Evolutionary conservation across 2,888 invertebrate species (phyloP), one percentile per base, ranked within the genome.

Genomic region (Ommatoiulus sabulosus): DNA sequence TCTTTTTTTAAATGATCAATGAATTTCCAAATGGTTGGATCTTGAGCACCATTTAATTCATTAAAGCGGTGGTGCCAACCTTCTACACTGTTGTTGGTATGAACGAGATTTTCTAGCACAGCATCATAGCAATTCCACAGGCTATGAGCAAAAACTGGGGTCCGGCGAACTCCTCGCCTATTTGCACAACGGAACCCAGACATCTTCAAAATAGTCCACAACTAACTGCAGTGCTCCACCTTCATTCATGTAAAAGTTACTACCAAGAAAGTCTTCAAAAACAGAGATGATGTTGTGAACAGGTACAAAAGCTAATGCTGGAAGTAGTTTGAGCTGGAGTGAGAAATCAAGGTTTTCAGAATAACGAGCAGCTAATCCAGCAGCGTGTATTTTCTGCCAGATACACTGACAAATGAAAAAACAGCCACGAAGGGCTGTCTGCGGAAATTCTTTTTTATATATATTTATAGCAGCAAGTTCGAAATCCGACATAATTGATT

Each of bases 11-110:
- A 3, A n/a, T 15, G 3, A 46, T 90, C 87, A 5, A 90, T 80
- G 72, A 90, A 90, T 24, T 89, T 90, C 89, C 89, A 90, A 35
- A 90, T 43, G 17, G 63, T 87, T 8, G 90, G 89, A 87, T 90
- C 88, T 24, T 15, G 15, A 10, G 89, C 84, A 5, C 88, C 88
- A 86, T 90, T 0, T 10, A 57, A 17, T 24, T 72, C 3, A 20
- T 3, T 15, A 86, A 90, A 90, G 17, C 84, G 43, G 6, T 80
- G 72, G 44, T 90, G 90, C 88, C 89, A 90, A 0, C 89, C 89
- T 87, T 90, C 89, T 0, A 88, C 52, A 35, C 80, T 6, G 63
- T 89, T 90, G 48, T 72, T 89, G 1, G 89, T 90, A 63, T 52
- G 80, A 3, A 88, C 44, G 12, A 88, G n/a, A 48, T 52, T 89